Base-by-base conservation (phyloP, 2,797 vertebrate species). In the Anisognathus igniventris region DNA sequence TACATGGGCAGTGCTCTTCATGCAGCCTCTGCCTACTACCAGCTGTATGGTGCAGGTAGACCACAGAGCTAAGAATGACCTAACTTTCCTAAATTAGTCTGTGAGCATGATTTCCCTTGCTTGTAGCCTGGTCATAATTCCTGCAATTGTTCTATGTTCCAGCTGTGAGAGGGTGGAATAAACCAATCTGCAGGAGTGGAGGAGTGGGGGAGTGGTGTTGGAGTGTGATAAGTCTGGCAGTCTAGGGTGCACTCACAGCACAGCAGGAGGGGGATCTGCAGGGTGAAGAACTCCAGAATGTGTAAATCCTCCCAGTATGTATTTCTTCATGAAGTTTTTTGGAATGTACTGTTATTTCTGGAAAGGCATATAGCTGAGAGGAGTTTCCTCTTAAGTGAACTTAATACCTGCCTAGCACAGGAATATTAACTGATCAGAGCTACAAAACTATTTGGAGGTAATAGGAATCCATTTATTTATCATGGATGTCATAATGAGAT, bases 141-240 rank as follows among this genome's bases (percentile, higher is more conserved):
- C 78, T 95, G 35, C 75, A 61, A 47, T 92, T 93, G 78, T 93
- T 95, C 39, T 23, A 4, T 53, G n/a, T 71, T 92, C 67, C 78
- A 68, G 0, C 81, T 65, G 37, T 64, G 75, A 77, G 71, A 86
- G 78, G 58, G 61, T 95, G 65, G 75, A 83, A 60, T 30, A 87
- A 76, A 87, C 44, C 48, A 74, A 61, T 57, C 56, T 87, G 62
- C 54, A 86, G 77, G 57, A 71, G 51, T 61, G 40, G 66, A 68
- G 61, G 47, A 84, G 48, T 30, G 48, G 44, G 67, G 37, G 44
- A 73, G 64, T 82, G 60, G 21, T 85, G 88, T 4, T 81, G 57
- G 80, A 31, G 56, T 9, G 80, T 47, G 58, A 5, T 71, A 58
- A 66, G 73, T 68, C 48, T 89, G 85, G 85, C 61, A 64, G 56